phyloP scores from a whole-genome alignment of 2,797 vertebrate species.

The Sphenodon punctatus region DNA sequence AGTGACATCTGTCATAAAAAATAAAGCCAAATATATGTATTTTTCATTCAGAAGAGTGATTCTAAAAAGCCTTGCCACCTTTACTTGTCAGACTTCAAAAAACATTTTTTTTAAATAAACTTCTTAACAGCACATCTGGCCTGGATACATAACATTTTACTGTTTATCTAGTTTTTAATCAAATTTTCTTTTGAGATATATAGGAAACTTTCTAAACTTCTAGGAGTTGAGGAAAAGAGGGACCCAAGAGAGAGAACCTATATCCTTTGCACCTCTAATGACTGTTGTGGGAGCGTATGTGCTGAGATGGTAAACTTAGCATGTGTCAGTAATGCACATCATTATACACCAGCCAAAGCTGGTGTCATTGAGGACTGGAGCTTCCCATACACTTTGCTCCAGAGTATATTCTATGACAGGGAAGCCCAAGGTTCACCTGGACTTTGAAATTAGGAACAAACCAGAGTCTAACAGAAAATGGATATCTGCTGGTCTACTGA shows the following conservation, averaged over 20 bases:
- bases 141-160: neutral
- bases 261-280: neutral
- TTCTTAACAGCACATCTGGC: neutral
- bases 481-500: neutral
- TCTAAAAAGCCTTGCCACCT: neutral
- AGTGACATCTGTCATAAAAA: neutral
- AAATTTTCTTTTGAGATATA: neutral
- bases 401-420: neutral
- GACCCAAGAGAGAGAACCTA: neutral
- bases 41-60: neutral
- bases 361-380: neutral
- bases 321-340: too few relatives aligned
- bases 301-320: too few relatives aligned
- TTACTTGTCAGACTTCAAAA: neutral
- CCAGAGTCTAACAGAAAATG: accelerated
- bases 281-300: too few relatives aligned
- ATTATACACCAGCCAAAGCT: neutral
- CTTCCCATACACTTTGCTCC: neutral
- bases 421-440: neutral
- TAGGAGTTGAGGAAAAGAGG: neutral
- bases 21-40: neutral
- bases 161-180: too few relatives aligned
- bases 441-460: neutral
- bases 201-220: neutral
- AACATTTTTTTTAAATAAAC: neutral